Base-by-base conservation (phyloP, 2,797 vertebrate genomes). In the Microcaecilia unicolor region DNA sequence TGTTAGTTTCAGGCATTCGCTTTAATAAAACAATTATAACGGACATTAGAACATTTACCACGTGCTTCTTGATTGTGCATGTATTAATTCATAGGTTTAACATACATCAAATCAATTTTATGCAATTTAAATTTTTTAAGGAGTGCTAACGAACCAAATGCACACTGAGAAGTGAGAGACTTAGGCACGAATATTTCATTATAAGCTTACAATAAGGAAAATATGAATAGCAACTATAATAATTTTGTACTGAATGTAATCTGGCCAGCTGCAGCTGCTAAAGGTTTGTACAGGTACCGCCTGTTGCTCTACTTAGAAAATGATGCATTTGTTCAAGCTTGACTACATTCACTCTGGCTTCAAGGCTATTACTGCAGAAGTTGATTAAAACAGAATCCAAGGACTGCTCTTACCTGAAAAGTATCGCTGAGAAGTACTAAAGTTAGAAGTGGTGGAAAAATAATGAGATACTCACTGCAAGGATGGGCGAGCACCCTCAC, bases 401-500 rank as follows among this genome's bases (percentile, higher is more conserved):
- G 23, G 15, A 28, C 12, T 53, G 28, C 21, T 46, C 48, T 14
- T 12, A 18, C 16, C 13, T 31, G 9, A 8, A 29, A 22, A 37
- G 28, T 18, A 29, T 31, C 32, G 9, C 15, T 26, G 1, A 36
- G 35, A 2, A 2, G 11, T 14, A 20, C 39, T 11, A 21, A 1
- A 23, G 21, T 10, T 7, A 39, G 38, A 29, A 24, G 34, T 37
- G 34, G 40, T 30, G 34, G 34, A 15, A 20, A 66, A 50, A 51
- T 41, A 3, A 32, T 44, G 54, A 23, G 39, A 6, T 54, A 66
- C 94, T 91, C 80, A 98, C 94, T 87, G 78, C 93, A 98, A 4
- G 94, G 93, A 61, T 97, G 94, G 56, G 94, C 93, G 27, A 97
- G 80, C 27, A 98, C 94, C 51, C 92, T 81, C 48, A 98, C 88